Conservation (phyloP, 37 sponge, comb jelly and placozoan species). For the Hexactinellida sp. region DNA sequence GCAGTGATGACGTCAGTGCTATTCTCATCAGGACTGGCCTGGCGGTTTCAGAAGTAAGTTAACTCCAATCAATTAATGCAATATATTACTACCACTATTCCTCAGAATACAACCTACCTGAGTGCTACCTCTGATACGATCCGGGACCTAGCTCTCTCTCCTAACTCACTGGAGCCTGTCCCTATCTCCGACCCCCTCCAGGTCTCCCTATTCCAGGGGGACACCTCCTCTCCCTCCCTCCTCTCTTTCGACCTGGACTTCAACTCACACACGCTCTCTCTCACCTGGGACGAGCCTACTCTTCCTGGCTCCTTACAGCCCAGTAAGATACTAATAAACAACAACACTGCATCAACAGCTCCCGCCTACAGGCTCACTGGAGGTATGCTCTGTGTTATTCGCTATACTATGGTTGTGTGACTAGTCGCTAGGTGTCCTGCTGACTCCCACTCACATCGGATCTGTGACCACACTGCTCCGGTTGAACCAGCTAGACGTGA, state of each 20-base stretch:
- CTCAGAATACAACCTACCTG: neutral
- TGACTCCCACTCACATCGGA: constrained; percentile 15
- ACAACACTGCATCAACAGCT: neutral
- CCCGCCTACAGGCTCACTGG: constrained; percentile 23
- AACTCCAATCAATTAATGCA: neutral
- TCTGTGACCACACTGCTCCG: constrained; percentile 21
- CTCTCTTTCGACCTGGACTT: constrained; percentile 52
- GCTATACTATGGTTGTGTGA: too few species aligned
- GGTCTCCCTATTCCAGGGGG: constrained; percentile 38
- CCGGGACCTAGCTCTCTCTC: neutral
- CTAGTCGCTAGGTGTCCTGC: constrained; percentile 47
- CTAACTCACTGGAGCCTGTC: constrained; percentile 37
- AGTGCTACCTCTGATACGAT: neutral
- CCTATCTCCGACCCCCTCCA: constrained; percentile 5
- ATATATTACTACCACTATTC: neutral
- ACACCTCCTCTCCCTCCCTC: constrained; percentile 40
- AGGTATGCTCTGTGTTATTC: too few species aligned
- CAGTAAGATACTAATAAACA: constrained; percentile 20
- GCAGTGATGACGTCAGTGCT: constrained; percentile 18
- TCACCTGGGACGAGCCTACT: constrained; percentile 62
- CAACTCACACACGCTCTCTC: constrained; percentile 34
- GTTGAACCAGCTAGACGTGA: constrained; percentile 38
- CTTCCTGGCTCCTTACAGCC: constrained; percentile 14
- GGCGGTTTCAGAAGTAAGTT: neutral
- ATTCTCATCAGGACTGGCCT: constrained; percentile 9